phyloP scores from a whole-genome alignment of 2,113 vertebrate genomes.

The Toxostoma redivivum region DNA sequence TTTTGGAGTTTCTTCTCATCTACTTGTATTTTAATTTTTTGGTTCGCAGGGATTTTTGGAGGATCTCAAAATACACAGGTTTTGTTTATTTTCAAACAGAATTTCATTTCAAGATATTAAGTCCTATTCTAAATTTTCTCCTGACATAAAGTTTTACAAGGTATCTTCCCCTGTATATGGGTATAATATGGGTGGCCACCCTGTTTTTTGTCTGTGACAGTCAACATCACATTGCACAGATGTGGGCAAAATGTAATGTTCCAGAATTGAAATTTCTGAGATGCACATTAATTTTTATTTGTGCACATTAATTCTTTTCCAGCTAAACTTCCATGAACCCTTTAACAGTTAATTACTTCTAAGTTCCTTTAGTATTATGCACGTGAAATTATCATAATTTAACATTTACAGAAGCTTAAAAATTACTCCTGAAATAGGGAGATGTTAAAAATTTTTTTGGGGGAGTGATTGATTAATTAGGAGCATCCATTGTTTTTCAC shows the following conservation, averaged over 20 bases:
- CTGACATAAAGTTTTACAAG: background rate
- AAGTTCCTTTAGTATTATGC: background rate
- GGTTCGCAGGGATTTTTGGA: background rate
- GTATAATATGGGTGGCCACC: background rate
- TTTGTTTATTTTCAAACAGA: background rate
- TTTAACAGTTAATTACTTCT: background rate
- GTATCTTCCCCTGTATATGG: background rate
- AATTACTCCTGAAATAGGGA: background rate
- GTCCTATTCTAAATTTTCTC: background rate
- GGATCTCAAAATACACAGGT: background rate
- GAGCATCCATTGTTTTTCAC: background rate
- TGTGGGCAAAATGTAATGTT: background rate
- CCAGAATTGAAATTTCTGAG: background rate
- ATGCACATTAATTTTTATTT: background rate
- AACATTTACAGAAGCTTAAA: background rate
- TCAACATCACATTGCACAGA: rapidly evolving
- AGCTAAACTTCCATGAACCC: background rate
- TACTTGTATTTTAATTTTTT: background rate
- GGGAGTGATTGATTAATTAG: conserved; percentile 8
- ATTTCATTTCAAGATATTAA: background rate
- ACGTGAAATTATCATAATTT: background rate
- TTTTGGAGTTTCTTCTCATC: background rate
- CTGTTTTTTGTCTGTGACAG: background rate
- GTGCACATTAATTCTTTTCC: background rate
- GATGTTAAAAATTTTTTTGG: background rate